Evolutionary conservation across 2,113 vertebrate genomes (phyloP), one percentile per base, ranked within the genome.

Genomic region (Prolemur simus): DNA sequence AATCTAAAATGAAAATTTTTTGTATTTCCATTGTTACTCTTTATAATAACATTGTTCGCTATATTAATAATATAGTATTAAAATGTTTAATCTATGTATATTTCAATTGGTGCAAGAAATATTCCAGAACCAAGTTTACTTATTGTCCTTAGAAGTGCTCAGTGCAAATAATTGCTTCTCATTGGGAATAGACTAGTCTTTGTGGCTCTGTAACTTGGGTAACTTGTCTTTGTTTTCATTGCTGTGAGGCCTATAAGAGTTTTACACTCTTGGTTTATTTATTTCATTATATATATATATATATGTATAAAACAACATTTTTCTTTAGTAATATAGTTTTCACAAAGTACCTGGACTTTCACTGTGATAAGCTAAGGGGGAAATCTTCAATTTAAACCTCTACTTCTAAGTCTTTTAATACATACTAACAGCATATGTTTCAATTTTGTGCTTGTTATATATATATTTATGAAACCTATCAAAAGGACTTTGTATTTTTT

Each of bases 211-310:
- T 80, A 49, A 23, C 20, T 74, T 90, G 29, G 29, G 29, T 60
- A 78, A 60, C 29, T 95, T 29, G 29, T 81, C 13, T 87, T 77
- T 85, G 39, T 96, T 85, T 94, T 78, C 52, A 20, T 84, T 94
- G 23, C 60, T 80, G 1, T 92, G 45, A 87, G 21, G 32, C 34
- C 42, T 66, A 0, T 52, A 82, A 82, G 74, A 78, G 34, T 87
- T 87, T 54, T 21, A 84, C 25, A 71, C 29, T 60, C 8, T 86
- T 89, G 34, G 42, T 58, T 37, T 84, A 42, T 89, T 90, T 37
- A 8, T 87, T 76, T 71, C 54, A 54, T 87, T 91, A 45, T 18
- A 52, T 76, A 45, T 60, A 32, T n/a, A n/a, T 83, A 3, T 25
- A 20, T n/a, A 8, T 17, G 64, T 74, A 64, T 87, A 83, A 52